Base-by-base conservation (phyloP, 2,113 vertebrate genomes). In the Crotalus viridis region DNA sequence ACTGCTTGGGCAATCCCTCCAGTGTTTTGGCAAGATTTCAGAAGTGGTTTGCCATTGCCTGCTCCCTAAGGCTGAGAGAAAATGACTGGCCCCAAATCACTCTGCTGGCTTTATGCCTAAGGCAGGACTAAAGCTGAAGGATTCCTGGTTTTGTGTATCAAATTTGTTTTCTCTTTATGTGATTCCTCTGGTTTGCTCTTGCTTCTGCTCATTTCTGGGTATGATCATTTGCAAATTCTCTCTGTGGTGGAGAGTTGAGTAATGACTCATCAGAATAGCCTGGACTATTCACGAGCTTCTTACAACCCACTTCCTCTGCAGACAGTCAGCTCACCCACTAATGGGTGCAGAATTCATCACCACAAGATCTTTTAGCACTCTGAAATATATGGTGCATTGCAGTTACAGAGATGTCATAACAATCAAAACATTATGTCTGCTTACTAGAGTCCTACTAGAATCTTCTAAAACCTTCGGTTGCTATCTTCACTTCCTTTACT, bases 401-500 rank as follows among this genome's bases (percentile, higher is more conserved):
- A 10, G 33, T 87, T 51, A 91, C 24, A 90, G 56, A 93, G 91
- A 69, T 56, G 51, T 10, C 54, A 56, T 89, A 3, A 74, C 1
- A 64, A 46, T 64, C 59, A n/a, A 56, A 85, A 91, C 19, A 17
- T 87, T 86, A 87, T 59, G 90, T 12, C 0, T 59, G 52, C 26
- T 93, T 89, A 85, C 86, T 69, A 92, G 86, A 59, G 74, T 46
- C 51, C 91, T 4, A 69, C 87, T 85, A 92, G 74, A 59, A 88
- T 46, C 52, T 92, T 4, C 85, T 46, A 12, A 87, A 87, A 69
- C 2, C 85, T 55, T 91, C 59, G 87, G 5, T 13, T 5, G 10
- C 39, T 54, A 39, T 46, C 6, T 92, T 43, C 92, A 57, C 56
- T n/a, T 91, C 39, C 21, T 10, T 69, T 88, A 61, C 52, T 61